Conservation (phyloP, 30 jellyfish, hydroid and myxozoan species). For the Aurelia aurita region DNA sequence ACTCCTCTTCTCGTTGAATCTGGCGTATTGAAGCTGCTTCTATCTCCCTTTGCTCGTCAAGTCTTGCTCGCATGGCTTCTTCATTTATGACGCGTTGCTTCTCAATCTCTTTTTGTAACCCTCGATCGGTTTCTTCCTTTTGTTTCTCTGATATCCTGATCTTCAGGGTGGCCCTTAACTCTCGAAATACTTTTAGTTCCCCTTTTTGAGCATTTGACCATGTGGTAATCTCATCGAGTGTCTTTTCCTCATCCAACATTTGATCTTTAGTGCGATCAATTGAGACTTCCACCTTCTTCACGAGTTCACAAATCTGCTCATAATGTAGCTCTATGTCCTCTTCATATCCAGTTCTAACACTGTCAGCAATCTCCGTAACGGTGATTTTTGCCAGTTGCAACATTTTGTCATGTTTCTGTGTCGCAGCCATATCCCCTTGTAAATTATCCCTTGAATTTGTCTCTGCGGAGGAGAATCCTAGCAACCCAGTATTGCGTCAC, state of each 20-base stretch:
- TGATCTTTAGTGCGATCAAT: constrained; percentile 37
- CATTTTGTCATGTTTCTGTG: constrained; percentile 8
- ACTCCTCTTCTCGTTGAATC: constrained; percentile 30
- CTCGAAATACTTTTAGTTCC: constrained; percentile 40
- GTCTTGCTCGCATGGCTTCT: constrained; percentile 33
- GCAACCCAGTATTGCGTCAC: constrained; percentile 18
- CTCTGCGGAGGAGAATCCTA: constrained; percentile 23
- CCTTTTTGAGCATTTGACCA: constrained; percentile 65
- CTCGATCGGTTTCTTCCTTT: constrained; percentile 22
- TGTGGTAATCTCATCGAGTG: constrained; percentile 39
- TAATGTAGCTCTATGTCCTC: constrained; percentile 34
- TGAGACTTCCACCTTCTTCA: constrained; percentile 37
- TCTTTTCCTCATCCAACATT: constrained; percentile 41
- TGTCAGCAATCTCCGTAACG: constrained; percentile 16
- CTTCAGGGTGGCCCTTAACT: constrained; percentile 23
- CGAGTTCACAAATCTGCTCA: constrained; percentile 38
- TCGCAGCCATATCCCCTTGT: constrained; percentile 15
- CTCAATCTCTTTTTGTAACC: constrained; percentile 41
- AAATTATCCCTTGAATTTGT: constrained; percentile 1
- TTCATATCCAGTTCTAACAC: neutral
- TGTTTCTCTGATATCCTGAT: constrained; percentile 17
- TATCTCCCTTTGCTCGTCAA: constrained; percentile 40
- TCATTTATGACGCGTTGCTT: constrained; percentile 41
- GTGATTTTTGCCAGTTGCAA: constrained; percentile 22
- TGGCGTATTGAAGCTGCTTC: constrained; percentile 36